A percentile compares a stretch with the other conserved stretches of the same genome.
Conservation (phyloP, 1,140 invertebrate genomes). For the Atta texana region DNA sequence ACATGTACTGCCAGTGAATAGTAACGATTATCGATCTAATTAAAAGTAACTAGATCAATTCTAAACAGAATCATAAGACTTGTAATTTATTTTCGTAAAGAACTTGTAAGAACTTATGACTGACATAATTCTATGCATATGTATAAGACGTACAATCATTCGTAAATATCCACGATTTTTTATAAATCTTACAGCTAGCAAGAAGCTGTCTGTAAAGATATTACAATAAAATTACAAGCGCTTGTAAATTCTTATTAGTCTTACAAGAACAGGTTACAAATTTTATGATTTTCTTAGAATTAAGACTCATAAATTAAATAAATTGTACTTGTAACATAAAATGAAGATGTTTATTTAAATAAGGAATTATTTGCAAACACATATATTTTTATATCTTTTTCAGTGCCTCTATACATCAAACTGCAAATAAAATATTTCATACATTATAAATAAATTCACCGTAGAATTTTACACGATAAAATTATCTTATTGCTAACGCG, state of each 20-base stretch:
- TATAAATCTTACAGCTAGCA: no score
- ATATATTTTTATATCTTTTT: slow-evolving; percentile 50
- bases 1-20: background rate
- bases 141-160: no score
- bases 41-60: background rate
- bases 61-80: no score
- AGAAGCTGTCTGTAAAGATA: no score
- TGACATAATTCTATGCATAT: no score
- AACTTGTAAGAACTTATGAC: no score
- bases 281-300: no score
- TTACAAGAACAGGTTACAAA: no score
- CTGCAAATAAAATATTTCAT: slow-evolving; percentile 36
- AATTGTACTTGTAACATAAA: background rate
- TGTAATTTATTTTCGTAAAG: no score
- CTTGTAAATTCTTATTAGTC: no score
- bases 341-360: slow-evolving; percentile 16
- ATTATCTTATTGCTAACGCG: slow-evolving; percentile 45
- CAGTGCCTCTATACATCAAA: slow-evolving; percentile 39
- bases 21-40: background rate
- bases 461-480: slow-evolving; percentile 20
- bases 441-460: slow-evolving; percentile 13
- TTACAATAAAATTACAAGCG: no score
- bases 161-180: no score
- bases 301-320: background rate
- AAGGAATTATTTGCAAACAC: slow-evolving; percentile 48